Conservation (phyloP, 2,888 invertebrate genomes). For the Calameuta filiformis region DNA sequence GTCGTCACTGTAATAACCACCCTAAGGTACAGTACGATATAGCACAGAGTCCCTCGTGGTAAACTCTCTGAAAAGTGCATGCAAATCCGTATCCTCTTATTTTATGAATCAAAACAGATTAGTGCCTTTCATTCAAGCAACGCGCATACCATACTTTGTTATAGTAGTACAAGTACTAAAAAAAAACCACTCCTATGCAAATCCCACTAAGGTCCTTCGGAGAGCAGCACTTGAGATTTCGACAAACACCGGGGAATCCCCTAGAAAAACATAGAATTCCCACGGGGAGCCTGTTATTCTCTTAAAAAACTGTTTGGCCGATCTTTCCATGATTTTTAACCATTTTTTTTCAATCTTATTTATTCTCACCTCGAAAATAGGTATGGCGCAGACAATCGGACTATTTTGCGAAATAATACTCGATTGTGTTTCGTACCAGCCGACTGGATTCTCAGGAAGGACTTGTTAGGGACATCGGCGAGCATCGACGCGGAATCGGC, state of each 20-base stretch:
- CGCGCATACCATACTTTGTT: neutral
- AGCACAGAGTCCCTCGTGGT: neutral
- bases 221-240: conserved; percentile 17
- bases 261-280: conserved; percentile 20
- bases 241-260: conserved; percentile 20
- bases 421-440: neutral
- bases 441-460: neutral
- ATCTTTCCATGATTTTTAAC: neutral
- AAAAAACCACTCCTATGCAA: conserved; percentile 13
- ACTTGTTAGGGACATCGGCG: neutral
- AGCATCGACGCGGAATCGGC: conserved; percentile 5
- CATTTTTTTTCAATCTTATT: neutral
- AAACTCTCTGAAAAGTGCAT: neutral
- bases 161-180: neutral
- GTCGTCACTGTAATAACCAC: neutral
- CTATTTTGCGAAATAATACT: neutral
- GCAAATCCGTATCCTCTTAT: conserved; percentile 13
- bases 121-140: conserved; percentile 17
- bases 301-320: neutral
- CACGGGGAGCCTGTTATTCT: neutral
- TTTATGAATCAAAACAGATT: conserved; percentile 25
- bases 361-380: neutral
- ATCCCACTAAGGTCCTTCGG: conserved; percentile 13
- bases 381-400: neutral
- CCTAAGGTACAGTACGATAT: neutral